Evolutionary conservation across 2,888 invertebrate genomes (phyloP), one percentile per base, ranked within the genome.

Genomic region (Drosophila percnosoma): DNA sequence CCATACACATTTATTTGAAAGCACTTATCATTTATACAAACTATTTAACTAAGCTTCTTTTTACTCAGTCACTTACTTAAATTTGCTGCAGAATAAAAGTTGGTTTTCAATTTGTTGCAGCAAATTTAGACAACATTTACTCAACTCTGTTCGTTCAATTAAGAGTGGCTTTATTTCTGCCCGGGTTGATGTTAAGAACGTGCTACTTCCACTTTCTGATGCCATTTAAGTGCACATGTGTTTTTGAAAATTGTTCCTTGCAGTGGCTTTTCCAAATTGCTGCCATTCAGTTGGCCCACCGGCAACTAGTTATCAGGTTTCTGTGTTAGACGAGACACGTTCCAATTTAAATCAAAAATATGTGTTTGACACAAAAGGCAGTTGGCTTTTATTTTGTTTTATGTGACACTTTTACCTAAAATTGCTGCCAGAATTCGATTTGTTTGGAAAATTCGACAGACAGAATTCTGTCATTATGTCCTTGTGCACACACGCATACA

Each of bases 231-330:
- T 48, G 60, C 58, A 65, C 51, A 75, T 73, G 68, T 45, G 45
- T 45, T 45, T 45, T 24, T 24, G 53, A 61, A 78, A 71, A 33
- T 73, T 75, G 61, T 60, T 4, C 21, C 24, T 49, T 53, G 52
- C 61, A 24, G 31, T 27, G 27, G 54, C 45, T 53, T 45, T 75
- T 75, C 49, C 66, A 80, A 89, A 78, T 89, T 84, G 73, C 68
- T 52, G 68, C 58, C 54, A 75, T 83, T 74, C 68, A 66, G 27
- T 42, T 75, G 60, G 65, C 48, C 52, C 54, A 40, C 48, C 51
- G 59, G 59, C 53, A 73, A 63, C 62, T 49, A 53, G 73, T 59
- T 77, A 77, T 54, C 62, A 55, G 68, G 57, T 45, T 45, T 53
- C 31, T 53, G 49, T 42, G 48, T n/a, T 36, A 11, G 33, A 24